Conservation (phyloP, 2,113 vertebrate species). For the Xiphophorus couchianus region DNA sequence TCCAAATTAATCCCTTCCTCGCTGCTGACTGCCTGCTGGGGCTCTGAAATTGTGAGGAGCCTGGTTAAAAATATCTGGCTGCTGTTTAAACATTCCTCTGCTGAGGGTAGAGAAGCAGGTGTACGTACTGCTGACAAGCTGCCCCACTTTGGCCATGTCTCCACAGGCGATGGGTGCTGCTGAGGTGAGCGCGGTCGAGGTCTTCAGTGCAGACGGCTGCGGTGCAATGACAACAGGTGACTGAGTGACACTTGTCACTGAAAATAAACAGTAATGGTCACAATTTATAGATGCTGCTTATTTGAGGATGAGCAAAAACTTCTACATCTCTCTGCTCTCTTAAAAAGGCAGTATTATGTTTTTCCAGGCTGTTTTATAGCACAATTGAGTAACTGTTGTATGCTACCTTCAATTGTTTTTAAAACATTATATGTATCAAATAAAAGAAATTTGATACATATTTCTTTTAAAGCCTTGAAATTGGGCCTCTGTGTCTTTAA, state of each 20-base stretch:
- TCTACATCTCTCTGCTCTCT: too few species aligned
- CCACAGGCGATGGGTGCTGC: constrained; percentile 84
- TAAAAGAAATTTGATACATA: too few species aligned
- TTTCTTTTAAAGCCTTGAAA: too few species aligned
- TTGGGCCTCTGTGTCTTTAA: too few species aligned
- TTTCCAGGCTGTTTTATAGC: too few species aligned
- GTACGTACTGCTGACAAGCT: constrained; percentile 91
- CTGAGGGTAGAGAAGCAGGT: constrained; percentile 22
- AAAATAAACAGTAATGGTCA: background rate
- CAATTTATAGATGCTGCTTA: background rate
- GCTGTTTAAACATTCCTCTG: constrained; percentile 30
- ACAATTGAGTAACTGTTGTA: too few species aligned
- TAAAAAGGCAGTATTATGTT: too few species aligned
- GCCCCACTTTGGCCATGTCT: constrained; percentile 91
- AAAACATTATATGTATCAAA: too few species aligned
- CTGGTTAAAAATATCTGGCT: constrained; percentile 53
- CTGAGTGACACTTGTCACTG: constrained; percentile 77
- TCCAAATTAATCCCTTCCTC: constrained; percentile 96
- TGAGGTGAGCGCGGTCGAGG: constrained; percentile 73
- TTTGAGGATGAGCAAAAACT: background rate
- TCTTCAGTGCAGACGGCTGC: constrained; percentile 77
- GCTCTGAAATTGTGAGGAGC: constrained; percentile 76
- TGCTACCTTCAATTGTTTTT: too few species aligned
- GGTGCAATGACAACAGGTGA: constrained; percentile 85
- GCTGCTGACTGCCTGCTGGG: constrained; percentile 80